phyloP scores from a whole-genome alignment of 2,797 vertebrate genomes.

The Myripristis murdjan region DNA sequence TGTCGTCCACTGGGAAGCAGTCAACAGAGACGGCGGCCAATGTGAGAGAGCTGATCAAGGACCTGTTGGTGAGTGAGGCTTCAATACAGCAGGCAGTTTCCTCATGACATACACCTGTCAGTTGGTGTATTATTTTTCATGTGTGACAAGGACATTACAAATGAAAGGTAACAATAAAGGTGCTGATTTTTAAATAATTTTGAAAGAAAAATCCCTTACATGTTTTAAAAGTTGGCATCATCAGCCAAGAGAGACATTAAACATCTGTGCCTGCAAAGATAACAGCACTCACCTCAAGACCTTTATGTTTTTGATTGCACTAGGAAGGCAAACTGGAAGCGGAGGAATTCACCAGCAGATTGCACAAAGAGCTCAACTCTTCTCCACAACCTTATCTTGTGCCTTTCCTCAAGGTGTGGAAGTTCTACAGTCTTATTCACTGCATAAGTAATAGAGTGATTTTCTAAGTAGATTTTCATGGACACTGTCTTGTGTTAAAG shows the following conservation, averaged over 20 bases:
- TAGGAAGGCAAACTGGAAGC: constrained; percentile 97
- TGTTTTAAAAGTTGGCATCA: background rate
- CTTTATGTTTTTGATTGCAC: constrained; percentile 26
- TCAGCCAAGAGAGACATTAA: background rate
- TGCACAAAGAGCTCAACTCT: constrained; percentile 98
- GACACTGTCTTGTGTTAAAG: background rate
- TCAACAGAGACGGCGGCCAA: constrained; percentile 94
- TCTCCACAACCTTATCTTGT: constrained; percentile 99
- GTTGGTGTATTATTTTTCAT: background rate
- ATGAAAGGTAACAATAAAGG: background rate
- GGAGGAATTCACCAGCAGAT: constrained; percentile 96
- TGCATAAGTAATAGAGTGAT: background rate
- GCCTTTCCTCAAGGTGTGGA: constrained; percentile 98
- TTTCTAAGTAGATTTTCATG: background rate
- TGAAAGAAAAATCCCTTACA: background rate
- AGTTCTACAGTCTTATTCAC: background rate
- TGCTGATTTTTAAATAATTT: background rate
- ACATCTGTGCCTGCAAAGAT: background rate
- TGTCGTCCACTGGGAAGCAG: constrained; percentile 96
- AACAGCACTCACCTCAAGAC: background rate
- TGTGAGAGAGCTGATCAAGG: constrained; percentile 95
- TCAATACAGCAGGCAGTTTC: background rate
- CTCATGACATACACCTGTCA: background rate
- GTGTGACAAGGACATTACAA: background rate
- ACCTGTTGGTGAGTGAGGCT: constrained; percentile 91